Base-by-base conservation (phyloP, 2,113 vertebrate species). In the Salminus brasiliensis region DNA sequence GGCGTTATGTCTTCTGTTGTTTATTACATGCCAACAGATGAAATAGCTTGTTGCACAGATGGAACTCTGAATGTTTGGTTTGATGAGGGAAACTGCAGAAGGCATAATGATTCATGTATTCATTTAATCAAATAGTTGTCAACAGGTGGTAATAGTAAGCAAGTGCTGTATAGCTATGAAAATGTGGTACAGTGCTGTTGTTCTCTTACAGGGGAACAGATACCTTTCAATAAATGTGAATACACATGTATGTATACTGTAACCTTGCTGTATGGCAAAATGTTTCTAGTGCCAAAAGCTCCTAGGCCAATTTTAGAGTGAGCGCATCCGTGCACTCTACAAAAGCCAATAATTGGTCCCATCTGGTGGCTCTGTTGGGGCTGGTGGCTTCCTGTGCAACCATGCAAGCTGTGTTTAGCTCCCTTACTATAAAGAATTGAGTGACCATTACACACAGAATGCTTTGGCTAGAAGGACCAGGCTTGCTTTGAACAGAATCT, bases 271-370 rank as follows among this genome's bases (percentile, higher is more conserved):
- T 16, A 30, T 63, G 60, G 15, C 30, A 2, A 7, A 9, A 0
- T 18, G 15, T 0, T 15, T 21, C 30, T 32, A 30, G 1, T 32
- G n/a, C 13, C 60, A 30, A 7, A 1, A 32, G 27, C 27, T 62
- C 29, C 29, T 16, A 30, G 59, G 2, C 27, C 30, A 34, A 16
- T 18, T 63, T 8, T 5, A 2, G 81, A 43, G 21, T 57, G 41
- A 73, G 80, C 75, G 85, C 43, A 29, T 45, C 85, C 76, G 60
- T 86, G 10, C 87, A 69, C 72, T 73, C 23, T 78, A 79, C 53
- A 82, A 85, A 73, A 70, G 72, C 12, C 86, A 76, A 81, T 88
- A 89, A 90, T 90, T 88, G 83, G 87, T 83, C 77, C 32, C 86
- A 81, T 81, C 81, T 36, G 36, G 34, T 88, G 85, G 87, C 84